Evolutionary conservation across 1,140 invertebrate species (phyloP), one percentile per base, ranked within the genome.

Genomic region (Hycleus phaleratus): DNA sequence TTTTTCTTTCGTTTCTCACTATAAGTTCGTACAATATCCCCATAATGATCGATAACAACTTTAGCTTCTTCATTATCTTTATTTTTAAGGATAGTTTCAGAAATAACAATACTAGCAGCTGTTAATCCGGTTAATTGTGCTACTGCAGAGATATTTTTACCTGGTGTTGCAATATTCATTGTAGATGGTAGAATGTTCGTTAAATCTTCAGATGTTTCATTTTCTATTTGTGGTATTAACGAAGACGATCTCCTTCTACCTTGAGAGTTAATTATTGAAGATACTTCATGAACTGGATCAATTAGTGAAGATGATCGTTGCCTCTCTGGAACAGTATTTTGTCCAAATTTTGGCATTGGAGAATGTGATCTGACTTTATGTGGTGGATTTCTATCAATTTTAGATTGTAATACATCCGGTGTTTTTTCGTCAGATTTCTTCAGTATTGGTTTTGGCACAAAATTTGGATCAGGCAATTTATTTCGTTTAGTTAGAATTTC

Each of bases 31-130:
- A 91, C 85, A 53, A 92, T 84, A 68, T 88, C 87, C 12, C 85
- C 85, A 61, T 92, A 92, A 68, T 89, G 86, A 74, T 87, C 86
- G 11, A 87, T 83, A 0, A 87, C 80, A 1, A 85, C 85, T 68
- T 82, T 83, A 1, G 82, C 74, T 68, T 83, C 82, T 61, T 87
- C 84, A 60, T 77, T 70, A 10, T 75, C 62, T 58, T 62, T 69
- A 49, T 61, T 64, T 18, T 63, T 48, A 4, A 62, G 24, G 5
- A 69, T 57, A 38, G 59, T 60, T 24, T 68, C 55, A n/a, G 70
- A 69, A 47, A 73, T 70, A 7, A 70, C 59, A 25, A 73, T 64
- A 50, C 71, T 66, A 6, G 71, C 70, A 11, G 68, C 71, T 25
- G 71, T 66, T n/a, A 71, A 62, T 9, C 71, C 68, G 32, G 65